Conservation (phyloP, 2,797 vertebrate species). For the Sylvia borin region DNA sequence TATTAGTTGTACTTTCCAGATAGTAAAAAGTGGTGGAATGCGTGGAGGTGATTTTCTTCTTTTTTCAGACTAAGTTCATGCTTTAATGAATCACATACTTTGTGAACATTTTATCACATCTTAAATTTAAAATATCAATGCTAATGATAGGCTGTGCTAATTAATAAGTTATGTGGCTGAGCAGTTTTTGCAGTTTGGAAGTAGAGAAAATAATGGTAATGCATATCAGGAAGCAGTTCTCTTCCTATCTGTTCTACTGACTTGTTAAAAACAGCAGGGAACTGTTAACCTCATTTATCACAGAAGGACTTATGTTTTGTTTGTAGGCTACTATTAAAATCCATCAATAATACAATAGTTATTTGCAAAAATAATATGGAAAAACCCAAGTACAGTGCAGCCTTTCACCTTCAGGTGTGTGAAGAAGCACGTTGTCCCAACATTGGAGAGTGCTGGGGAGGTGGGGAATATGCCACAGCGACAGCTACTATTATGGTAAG, state of each 20-base stretch:
- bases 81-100: background rate
- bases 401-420: constrained; percentile 85
- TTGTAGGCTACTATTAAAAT: background rate
- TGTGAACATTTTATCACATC: background rate
- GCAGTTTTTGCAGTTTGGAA: background rate
- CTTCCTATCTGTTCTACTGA: background rate
- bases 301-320: background rate
- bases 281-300: background rate
- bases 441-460: constrained; percentile 98
- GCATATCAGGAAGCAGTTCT: background rate
- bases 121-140: background rate
- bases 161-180: background rate
- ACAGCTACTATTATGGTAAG: constrained; percentile 98
- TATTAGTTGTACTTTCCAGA: background rate
- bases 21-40: background rate
- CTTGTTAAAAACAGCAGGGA: background rate
- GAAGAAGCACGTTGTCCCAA: constrained; percentile 97
- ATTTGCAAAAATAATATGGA: background rate
- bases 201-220: background rate
- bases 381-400: background rate
- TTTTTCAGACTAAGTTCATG: background rate
- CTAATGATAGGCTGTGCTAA: background rate
- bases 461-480: constrained; percentile 91
- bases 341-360: background rate
- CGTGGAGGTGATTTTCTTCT: background rate